Evolutionary conservation across 92 coral and sea anemone genomes (phyloP).

Genomic region (Bergia puertoricense): DNA sequence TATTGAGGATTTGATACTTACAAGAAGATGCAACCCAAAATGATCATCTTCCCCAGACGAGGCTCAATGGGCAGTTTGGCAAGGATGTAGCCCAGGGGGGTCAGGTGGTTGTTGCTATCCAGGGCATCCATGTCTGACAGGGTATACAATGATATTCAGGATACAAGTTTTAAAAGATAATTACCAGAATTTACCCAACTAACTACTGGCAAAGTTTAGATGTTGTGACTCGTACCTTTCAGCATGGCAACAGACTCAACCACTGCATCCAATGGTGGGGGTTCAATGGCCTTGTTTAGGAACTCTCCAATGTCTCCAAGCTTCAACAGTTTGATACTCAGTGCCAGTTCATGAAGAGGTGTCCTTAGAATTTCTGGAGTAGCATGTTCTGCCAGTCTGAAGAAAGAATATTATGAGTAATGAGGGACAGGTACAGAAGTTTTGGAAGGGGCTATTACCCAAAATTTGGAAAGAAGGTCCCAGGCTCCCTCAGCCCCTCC

Average conservation of each 20-base stretch:
- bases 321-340: slow-evolving; percentile 90
- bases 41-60: slow-evolving; percentile 97
- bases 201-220: not conserved
- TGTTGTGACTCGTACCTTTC: slow-evolving; percentile 63
- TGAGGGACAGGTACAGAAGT: too few species aligned
- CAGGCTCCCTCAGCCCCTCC: too few species aligned
- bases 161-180: not conserved
- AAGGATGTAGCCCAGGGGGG: slow-evolving; percentile 96
- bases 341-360: slow-evolving; percentile 95
- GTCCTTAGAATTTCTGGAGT: slow-evolving; percentile 98
- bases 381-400: slow-evolving; percentile 95
- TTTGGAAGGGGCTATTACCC: too few species aligned
- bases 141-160: not conserved
- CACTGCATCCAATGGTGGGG: slow-evolving; percentile 98
- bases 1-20: slow-evolving; percentile 43
- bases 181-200: too few species aligned
- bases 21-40: slow-evolving; percentile 93
- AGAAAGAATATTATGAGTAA: not conserved
- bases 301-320: slow-evolving; percentile 94
- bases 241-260: slow-evolving; percentile 96
- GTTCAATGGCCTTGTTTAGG: slow-evolving; percentile 96
- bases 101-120: slow-evolving; percentile 76
- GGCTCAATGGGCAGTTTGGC: slow-evolving; percentile 98
- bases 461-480: too few species aligned
- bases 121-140: slow-evolving; percentile 94